These are phyloP conservation scores for Myotis pilosus DNA, from an alignment of 2,797 vertebrate species.

Conservation along the genomic window DNA sequence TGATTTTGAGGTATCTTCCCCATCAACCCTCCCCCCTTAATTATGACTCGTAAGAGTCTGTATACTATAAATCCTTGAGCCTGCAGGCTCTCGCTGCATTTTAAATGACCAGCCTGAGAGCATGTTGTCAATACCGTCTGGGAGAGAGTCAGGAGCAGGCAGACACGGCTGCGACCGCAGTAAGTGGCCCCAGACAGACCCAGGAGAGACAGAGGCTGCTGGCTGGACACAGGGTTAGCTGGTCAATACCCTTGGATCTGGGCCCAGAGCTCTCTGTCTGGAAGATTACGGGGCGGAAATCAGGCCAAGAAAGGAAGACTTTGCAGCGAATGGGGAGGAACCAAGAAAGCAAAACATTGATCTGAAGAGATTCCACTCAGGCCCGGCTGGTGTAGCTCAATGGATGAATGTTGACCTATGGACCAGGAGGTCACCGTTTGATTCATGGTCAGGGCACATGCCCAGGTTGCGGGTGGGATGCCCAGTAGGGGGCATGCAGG, in stretches of 20 bases:
- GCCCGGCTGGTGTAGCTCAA: too few relatives aligned
- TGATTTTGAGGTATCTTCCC: neutral
- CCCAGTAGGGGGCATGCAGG: too few relatives aligned
- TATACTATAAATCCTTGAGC: neutral
- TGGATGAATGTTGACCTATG: too few relatives aligned
- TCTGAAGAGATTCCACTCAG: slow-evolving; percentile 15
- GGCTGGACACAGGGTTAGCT: neutral
- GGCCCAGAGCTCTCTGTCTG: neutral
- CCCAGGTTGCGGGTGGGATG: too few relatives aligned
- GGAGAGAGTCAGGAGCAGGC: neutral
- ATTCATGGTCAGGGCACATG: too few relatives aligned
- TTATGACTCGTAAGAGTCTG: neutral
- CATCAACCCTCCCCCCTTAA: neutral
- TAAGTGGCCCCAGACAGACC: slow-evolving; percentile 15
- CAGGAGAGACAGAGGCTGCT: neutral
- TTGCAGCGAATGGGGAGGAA: neutral
- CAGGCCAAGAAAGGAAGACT: neutral
- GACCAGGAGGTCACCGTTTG: too few relatives aligned
- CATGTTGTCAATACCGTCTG: neutral
- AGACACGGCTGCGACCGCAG: neutral
- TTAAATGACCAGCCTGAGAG: slow-evolving; percentile 45
- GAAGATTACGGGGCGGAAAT: neutral
- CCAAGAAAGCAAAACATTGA: neutral
- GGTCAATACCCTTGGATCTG: neutral
- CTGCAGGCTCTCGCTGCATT: neutral